Evolutionary conservation across 2,797 vertebrate genomes (phyloP), one percentile per base, ranked within the genome.

Genomic region (Neosilurus mollespiculum): DNA sequence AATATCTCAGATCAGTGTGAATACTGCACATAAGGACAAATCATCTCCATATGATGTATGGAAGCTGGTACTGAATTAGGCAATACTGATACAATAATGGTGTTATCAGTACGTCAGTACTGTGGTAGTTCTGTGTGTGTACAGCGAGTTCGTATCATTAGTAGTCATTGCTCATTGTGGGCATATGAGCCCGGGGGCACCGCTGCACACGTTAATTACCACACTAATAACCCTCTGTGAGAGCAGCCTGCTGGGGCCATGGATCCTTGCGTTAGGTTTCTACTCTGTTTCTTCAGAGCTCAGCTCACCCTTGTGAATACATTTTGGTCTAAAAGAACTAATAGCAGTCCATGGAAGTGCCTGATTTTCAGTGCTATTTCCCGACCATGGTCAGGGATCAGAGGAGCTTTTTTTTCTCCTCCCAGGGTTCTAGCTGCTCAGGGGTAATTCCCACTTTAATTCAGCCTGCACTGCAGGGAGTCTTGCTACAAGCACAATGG

Each of bases 181-280:
- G 89, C 83, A 30, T 69, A 83, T 64, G 88, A 87, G 90, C 92
- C 93, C 87, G 10, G 81, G 91, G 92, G 91, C 88, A 71, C 84
- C 89, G 88, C 89, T 87, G 88, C 90, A 91, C 87, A 88, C 90
- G 90, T 93, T 94, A 95, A 95, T 94, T 93, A 95, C 88, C 92
- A 88, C 90, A 89, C 92, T 94, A 95, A 95, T 94, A 93, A 94
- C 90, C 92, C 88, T 91, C 87, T 90, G 90, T 90, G 89, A 92
- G 89, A 92, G 90, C 88, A 89, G 80, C 82, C 84, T 86, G 81
- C 87, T 90, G 90, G 84, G 90, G 87, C 85, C 75, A 58, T 20
- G 58, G 34, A 69, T 62, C 69, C 83, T 84, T 61, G 72, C 37
- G 61, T 66, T 66, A 30, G 58, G 76, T 69, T 67, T 76, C 54